phyloP scores from a whole-genome alignment of 2,797 vertebrate species.

The Gallinago nigripennis region DNA sequence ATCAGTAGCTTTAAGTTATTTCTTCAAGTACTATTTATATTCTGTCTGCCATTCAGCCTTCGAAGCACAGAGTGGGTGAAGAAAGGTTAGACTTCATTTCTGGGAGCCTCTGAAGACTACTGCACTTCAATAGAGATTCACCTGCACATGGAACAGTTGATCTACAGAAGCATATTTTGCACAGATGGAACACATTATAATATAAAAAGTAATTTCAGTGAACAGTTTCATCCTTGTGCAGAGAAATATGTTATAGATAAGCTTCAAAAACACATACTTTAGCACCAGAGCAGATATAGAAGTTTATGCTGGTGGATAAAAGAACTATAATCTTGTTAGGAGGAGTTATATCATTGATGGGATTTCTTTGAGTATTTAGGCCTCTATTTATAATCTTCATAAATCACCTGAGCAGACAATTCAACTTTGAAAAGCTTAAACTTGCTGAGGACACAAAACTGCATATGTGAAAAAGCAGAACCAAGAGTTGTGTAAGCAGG shows the following conservation, averaged over 20 bases:
- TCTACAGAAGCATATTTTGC: neutral
- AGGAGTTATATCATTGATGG: neutral
- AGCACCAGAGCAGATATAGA: neutral
- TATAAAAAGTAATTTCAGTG: constrained; percentile 6
- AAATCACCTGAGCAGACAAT: neutral
- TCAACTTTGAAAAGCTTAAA: neutral
- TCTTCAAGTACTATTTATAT: neutral
- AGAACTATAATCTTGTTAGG: constrained; percentile 15
- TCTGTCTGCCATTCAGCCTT: neutral
- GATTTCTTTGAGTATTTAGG: neutral
- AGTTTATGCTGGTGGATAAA: constrained; percentile 10
- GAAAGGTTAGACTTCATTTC: neutral
- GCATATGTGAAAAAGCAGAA: neutral
- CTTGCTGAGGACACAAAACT: constrained; percentile 2
- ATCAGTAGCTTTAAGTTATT: neutral
- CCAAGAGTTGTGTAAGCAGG: neutral
- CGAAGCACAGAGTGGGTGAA: neutral
- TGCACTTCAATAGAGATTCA: neutral
- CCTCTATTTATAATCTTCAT: constrained; percentile 9
- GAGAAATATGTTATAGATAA: constrained; percentile 14
- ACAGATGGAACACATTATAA: neutral
- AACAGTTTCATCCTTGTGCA: neutral
- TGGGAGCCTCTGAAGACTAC: neutral
- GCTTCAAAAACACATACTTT: neutral
- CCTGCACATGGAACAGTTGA: neutral